These are phyloP conservation scores for Byasa hedistus DNA, from an alignment of 2,888 invertebrate genomes.

Conservation along the genomic window DNA sequence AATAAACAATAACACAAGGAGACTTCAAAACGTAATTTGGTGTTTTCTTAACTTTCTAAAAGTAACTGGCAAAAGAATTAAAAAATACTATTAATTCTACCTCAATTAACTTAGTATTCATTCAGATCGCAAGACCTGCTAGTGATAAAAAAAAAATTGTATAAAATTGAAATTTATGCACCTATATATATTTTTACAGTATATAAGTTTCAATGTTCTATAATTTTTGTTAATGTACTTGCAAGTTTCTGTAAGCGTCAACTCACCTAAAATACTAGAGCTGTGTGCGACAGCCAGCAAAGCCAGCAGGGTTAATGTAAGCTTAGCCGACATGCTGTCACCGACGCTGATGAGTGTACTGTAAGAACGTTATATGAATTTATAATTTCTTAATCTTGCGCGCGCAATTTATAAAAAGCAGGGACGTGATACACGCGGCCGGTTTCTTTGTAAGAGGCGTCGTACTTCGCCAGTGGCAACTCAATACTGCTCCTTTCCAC, in stretches of 20 bases:
- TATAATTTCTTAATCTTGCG: constrained; percentile 39
- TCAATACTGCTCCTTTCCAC: constrained; percentile 70
- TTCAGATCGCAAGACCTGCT: too few species aligned
- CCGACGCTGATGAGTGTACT: constrained; percentile 36
- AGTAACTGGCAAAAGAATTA: too few species aligned
- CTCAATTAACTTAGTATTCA: too few species aligned
- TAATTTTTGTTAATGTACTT: too few species aligned
- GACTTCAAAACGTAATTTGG: too few species aligned
- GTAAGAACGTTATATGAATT: constrained; percentile 44
- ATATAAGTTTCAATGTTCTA: too few species aligned
- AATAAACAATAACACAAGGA: too few species aligned
- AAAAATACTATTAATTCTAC: too few species aligned
- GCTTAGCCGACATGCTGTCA: constrained; percentile 64
- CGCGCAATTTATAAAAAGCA: constrained; percentile 48
- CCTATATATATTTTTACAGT: too few species aligned
- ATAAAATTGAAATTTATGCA: too few species aligned
- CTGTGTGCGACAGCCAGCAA: constrained; percentile 53
- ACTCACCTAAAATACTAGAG: constrained; percentile 75
- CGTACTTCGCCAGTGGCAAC: constrained; percentile 64
- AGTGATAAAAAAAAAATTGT: too few species aligned
- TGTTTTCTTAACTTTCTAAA: too few species aligned
- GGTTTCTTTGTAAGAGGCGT: constrained; percentile 50
- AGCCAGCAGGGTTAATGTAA: constrained; percentile 58
- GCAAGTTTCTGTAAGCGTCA: not conserved
- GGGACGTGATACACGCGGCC: constrained; percentile 34